Evolutionary conservation across 2,888 invertebrate species (phyloP).

Genomic region (Drosophila testacea): DNA sequence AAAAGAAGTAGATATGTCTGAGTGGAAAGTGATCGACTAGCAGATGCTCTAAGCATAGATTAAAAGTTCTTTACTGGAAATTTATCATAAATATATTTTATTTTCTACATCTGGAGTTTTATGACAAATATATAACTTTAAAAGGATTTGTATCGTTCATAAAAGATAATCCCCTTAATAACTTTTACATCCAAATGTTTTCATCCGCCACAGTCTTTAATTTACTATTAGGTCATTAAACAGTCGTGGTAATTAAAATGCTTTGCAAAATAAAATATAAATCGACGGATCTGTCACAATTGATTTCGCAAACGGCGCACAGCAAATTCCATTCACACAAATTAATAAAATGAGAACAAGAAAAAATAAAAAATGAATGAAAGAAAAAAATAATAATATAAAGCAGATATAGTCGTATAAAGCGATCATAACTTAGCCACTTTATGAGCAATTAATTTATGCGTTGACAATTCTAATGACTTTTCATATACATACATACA

Average conservation of each 20-base stretch:
- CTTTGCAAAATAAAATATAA: slow-evolving; percentile 20
- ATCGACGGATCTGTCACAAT: slow-evolving; percentile 41
- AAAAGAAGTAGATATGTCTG: neutral
- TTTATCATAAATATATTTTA: too few relatives aligned
- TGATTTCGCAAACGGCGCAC: slow-evolving; percentile 41
- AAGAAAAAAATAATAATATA: slow-evolving; percentile 15
- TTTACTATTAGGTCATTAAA: slow-evolving; percentile 46
- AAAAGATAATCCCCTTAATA: neutral
- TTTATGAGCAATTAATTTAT: slow-evolving; percentile 84
- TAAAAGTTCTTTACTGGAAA: too few relatives aligned
- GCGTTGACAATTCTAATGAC: slow-evolving; percentile 84
- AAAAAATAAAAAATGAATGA: slow-evolving; percentile 23
- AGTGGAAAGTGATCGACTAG: neutral
- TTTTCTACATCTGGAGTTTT: too few relatives aligned
- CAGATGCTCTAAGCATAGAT: neutral
- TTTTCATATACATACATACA: slow-evolving; percentile 62
- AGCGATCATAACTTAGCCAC: slow-evolving; percentile 74
- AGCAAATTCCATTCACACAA: slow-evolving; percentile 54
- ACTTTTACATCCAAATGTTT: neutral
- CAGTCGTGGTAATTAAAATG: slow-evolving; percentile 37
- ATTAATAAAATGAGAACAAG: slow-evolving; percentile 41
- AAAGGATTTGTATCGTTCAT: neutral
- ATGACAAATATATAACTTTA: neutral
- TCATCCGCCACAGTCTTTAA: neutral
- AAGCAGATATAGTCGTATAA: slow-evolving; percentile 53